Evolutionary conservation across 2,888 invertebrate species (phyloP).

Genomic region (Mimas tiliae): DNA sequence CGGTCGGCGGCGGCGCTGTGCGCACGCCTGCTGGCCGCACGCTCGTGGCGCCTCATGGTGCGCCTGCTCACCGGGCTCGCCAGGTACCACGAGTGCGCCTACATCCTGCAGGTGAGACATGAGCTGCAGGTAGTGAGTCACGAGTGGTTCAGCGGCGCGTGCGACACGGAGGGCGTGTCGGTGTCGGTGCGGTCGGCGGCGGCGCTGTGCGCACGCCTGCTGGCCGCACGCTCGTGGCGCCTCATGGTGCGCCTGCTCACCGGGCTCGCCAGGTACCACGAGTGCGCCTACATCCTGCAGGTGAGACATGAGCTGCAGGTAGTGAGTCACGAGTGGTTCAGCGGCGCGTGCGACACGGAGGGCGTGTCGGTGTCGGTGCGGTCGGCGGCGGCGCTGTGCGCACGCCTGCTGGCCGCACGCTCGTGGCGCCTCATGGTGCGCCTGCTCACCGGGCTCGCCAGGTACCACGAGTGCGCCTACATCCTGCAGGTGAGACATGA

Average conservation of each 20-base stretch:
- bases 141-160: slow-evolving; percentile 93
- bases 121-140: slow-evolving; percentile 93
- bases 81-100: slow-evolving; percentile 94
- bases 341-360: slow-evolving; percentile 95
- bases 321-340: slow-evolving; percentile 93
- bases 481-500: slow-evolving; percentile 91
- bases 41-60: slow-evolving; percentile 92
- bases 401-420: slow-evolving; percentile 86
- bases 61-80: slow-evolving; percentile 93
- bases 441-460: slow-evolving; percentile 91
- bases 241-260: slow-evolving; percentile 93
- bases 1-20: slow-evolving; percentile 89
- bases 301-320: slow-evolving; percentile 90
- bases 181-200: slow-evolving; percentile 90
- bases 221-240: slow-evolving; percentile 89
- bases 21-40: slow-evolving; percentile 85
- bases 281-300: slow-evolving; percentile 95
- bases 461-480: slow-evolving; percentile 95
- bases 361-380: slow-evolving; percentile 93
- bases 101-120: slow-evolving; percentile 90
- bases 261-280: slow-evolving; percentile 93
- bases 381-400: slow-evolving; percentile 88
- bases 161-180: slow-evolving; percentile 96
- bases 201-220: slow-evolving; percentile 86
- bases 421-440: slow-evolving; percentile 93